Evolutionary conservation across 2,797 vertebrate species (phyloP).

Genomic region (Psittacula echo): DNA sequence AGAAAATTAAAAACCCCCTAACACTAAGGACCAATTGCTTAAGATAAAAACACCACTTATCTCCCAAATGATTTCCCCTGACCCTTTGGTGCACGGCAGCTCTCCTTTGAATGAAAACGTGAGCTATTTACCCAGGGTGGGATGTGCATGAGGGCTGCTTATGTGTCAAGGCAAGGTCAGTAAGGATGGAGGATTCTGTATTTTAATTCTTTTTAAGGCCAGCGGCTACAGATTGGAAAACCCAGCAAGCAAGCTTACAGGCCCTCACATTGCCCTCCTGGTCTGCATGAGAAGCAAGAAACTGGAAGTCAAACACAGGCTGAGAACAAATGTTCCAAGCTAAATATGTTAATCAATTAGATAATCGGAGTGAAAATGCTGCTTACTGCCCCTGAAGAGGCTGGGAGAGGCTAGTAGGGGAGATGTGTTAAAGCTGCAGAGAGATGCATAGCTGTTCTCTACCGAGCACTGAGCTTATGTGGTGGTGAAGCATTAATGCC

Average conservation of each 20-base stretch:
- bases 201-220: not conserved
- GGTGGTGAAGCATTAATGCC: not conserved
- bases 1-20: not conserved
- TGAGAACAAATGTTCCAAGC: conserved; percentile 46
- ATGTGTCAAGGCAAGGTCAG: conserved; percentile 54
- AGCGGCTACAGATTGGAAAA: not conserved
- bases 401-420: fast-evolving
- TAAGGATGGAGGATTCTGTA: not conserved
- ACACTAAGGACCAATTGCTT: conserved; percentile 2
- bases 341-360: conserved; percentile 13
- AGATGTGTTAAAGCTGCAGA: not conserved
- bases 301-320: conserved; percentile 52
- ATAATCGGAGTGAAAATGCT: conserved; percentile 24
- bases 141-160: conserved; percentile 29
- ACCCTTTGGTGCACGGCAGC: not conserved
- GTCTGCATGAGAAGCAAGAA: conserved; percentile 10
- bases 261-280: not conserved
- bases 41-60: conserved; percentile 51
- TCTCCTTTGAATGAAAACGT: conserved; percentile 1
- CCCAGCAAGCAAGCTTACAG: not conserved
- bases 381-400: not conserved
- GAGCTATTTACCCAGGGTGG: conserved; percentile 57
- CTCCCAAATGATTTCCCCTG: conserved; percentile 21
- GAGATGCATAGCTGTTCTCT: not conserved
- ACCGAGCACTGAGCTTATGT: fast-evolving